phyloP scores from a whole-genome alignment of 2,888 invertebrate genomes.

The Temnothorax rugatulus region DNA sequence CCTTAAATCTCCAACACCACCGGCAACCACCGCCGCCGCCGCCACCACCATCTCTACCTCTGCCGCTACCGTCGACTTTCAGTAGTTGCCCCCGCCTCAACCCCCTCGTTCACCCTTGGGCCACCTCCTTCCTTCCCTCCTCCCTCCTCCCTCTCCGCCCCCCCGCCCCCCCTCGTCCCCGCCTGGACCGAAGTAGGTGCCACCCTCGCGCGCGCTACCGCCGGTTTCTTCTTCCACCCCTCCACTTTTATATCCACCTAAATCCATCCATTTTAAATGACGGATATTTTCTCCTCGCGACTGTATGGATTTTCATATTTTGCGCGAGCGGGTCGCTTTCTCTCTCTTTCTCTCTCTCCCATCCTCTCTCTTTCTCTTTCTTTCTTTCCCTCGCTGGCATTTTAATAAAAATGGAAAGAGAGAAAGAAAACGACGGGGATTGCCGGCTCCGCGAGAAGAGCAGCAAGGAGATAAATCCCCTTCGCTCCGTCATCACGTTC shows the following conservation, averaged over 20 bases:
- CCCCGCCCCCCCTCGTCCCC: conserved; percentile 33
- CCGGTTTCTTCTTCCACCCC: conserved; percentile 77
- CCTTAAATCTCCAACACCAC: conserved; percentile 81
- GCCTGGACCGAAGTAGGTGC: conserved; percentile 65
- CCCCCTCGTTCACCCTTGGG: conserved; percentile 63
- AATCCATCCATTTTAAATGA: conserved; percentile 86
- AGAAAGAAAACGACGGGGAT: conserved; percentile 39
- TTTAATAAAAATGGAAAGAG: conserved; percentile 60
- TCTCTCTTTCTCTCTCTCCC: conserved; percentile 4
- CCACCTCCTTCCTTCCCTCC: conserved; percentile 49
- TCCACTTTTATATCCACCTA: conserved; percentile 84
- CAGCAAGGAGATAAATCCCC: conserved; percentile 48
- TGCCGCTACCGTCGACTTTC: conserved; percentile 71
- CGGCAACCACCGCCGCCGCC: conserved; percentile 79
- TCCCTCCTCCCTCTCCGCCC: background rate
- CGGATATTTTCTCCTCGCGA: conserved; percentile 84
- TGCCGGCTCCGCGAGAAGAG: conserved; percentile 11
- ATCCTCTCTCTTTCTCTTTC: background rate
- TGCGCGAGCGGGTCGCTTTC: conserved; percentile 53
- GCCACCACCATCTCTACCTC: conserved; percentile 70
- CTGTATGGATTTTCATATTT: conserved; percentile 84
- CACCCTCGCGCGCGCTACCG: conserved; percentile 75
- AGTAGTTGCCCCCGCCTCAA: conserved; percentile 74
- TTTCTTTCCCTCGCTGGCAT: conserved; percentile 25
- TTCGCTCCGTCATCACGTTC: conserved; percentile 35